A percentile compares a stretch with the other conserved stretches of the same genome.
These are phyloP conservation scores for Amiota communis DNA, from an alignment of 2,888 invertebrate genomes.

Conservation along the genomic window DNA sequence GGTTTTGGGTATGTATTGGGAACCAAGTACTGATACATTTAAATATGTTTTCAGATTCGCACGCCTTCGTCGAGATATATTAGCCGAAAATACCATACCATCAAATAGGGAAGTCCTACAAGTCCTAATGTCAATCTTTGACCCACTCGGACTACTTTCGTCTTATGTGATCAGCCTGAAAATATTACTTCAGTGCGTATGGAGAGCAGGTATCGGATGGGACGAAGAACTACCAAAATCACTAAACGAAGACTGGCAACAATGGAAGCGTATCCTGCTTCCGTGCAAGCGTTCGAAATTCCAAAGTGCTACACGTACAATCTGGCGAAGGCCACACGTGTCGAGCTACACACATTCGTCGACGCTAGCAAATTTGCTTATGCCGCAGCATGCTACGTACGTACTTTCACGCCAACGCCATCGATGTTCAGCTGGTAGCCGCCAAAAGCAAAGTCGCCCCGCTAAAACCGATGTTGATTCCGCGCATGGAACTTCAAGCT, in stretches of 20 bases:
- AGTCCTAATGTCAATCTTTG: not conserved
- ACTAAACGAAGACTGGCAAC: too few species aligned
- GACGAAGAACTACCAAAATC: not conserved
- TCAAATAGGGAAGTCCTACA: too few species aligned
- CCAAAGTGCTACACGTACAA: constrained; percentile 30
- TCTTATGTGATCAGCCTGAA: not conserved
- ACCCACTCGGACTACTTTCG: not conserved
- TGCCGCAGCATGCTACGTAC: constrained; percentile 14
- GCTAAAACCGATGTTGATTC: constrained; percentile 27
- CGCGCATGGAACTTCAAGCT: not conserved
- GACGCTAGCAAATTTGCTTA: not conserved
- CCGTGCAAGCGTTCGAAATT: not conserved
- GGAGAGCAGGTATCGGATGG: constrained; percentile 5
- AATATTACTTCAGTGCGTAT: not conserved
- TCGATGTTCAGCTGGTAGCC: constrained; percentile 17
- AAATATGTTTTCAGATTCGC: not conserved
- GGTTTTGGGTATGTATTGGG: constrained; percentile 1
- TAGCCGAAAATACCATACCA: not conserved
- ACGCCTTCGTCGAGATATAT: not conserved
- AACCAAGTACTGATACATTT: not conserved
- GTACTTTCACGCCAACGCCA: not conserved
- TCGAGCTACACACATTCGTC: too few species aligned
- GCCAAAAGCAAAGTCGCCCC: too few species aligned
- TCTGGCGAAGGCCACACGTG: constrained; percentile 20
- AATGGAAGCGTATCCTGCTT: not conserved